phyloP scores from a whole-genome alignment of 1,140 invertebrate genomes.

The Orchestia grillus region DNA sequence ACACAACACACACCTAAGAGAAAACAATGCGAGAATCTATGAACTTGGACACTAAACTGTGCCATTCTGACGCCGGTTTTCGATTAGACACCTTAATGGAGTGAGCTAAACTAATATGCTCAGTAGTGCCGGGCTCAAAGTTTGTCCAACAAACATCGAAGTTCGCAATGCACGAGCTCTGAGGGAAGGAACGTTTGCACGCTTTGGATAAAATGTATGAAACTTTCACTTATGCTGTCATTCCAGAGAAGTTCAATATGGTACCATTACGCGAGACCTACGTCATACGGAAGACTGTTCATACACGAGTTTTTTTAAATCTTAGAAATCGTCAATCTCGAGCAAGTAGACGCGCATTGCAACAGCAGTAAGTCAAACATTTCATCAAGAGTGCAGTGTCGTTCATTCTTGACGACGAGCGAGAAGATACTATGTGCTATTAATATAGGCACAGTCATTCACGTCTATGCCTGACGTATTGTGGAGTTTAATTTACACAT shows the following conservation, averaged over 20 bases:
- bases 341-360: background rate
- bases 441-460: background rate
- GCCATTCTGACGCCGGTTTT: background rate
- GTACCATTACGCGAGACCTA: background rate
- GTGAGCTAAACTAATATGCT: background rate
- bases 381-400: background rate
- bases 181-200: background rate
- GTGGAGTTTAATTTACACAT: background rate
- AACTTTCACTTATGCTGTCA: background rate
- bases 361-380: background rate
- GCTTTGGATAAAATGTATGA: background rate
- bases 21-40: background rate
- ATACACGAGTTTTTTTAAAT: background rate
- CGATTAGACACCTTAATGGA: background rate
- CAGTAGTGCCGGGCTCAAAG: background rate
- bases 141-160: background rate
- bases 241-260: background rate
- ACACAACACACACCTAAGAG: background rate
- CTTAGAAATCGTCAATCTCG: background rate
- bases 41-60: background rate
- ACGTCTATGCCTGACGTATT: background rate
- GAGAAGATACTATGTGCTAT: background rate
- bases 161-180: background rate
- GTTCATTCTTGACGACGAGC: background rate
- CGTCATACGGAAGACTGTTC: background rate